Evolutionary conservation across 2,888 invertebrate genomes (phyloP).

Genomic region (Oxystoma pomonae): DNA sequence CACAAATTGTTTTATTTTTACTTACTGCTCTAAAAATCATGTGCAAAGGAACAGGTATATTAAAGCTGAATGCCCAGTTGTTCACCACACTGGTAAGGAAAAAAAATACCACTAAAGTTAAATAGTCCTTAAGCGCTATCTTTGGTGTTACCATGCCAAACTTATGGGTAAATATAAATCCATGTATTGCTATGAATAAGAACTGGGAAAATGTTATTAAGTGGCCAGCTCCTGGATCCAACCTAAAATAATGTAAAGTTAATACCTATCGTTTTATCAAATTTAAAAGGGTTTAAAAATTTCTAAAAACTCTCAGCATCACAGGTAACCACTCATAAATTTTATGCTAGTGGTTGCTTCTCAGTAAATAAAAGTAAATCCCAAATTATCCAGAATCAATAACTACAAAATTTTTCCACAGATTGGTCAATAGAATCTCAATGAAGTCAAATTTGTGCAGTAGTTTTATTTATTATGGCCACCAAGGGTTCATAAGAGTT

Average conservation of each 20-base stretch:
- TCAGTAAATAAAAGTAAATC: too few relatives aligned
- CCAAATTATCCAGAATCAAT: too few relatives aligned
- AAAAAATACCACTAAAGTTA: constrained; percentile 81
- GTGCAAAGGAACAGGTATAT: constrained; percentile 96
- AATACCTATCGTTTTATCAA: background rate
- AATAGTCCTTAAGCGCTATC: constrained; percentile 76
- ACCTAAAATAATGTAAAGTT: constrained; percentile 56
- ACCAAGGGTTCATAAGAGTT: too few relatives aligned
- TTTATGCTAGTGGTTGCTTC: too few relatives aligned
- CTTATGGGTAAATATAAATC: constrained; percentile 79
- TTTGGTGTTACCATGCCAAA: constrained; percentile 74
- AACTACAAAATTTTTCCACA: too few relatives aligned
- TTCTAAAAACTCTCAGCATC: too few relatives aligned
- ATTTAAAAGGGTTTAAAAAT: background rate
- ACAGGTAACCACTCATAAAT: too few relatives aligned
- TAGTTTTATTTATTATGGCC: too few relatives aligned
- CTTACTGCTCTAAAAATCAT: constrained; percentile 95
- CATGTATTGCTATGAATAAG: constrained; percentile 83
- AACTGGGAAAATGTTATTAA: constrained; percentile 95
- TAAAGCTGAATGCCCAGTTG: constrained; percentile 94
- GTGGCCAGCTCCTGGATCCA: constrained; percentile 90
- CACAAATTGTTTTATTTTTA: too few relatives aligned
- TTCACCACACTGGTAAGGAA: constrained; percentile 88
- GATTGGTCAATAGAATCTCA: too few relatives aligned
- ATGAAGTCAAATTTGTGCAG: too few relatives aligned